Conservation (phyloP, 2,888 invertebrate species). For the Pachycephus smyrnensis region DNA sequence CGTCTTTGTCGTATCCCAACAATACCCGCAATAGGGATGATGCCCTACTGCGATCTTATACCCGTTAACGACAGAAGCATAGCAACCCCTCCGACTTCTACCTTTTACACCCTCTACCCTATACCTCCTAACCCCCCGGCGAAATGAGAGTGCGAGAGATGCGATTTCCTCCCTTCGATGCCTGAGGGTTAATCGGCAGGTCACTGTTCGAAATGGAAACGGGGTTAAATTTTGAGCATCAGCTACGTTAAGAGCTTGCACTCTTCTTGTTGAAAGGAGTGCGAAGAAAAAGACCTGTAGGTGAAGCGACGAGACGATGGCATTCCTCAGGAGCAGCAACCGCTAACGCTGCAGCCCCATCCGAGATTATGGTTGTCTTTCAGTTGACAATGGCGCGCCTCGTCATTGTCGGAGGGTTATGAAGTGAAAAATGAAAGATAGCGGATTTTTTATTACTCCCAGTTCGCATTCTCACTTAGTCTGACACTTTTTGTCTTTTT, state of each 20-base stretch:
- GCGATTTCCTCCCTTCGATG: background rate
- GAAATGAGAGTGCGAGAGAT: background rate
- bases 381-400: slow-evolving; percentile 29
- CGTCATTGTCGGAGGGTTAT: slow-evolving; percentile 60
- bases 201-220: background rate
- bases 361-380: background rate
- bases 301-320: background rate
- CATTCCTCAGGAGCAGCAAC: background rate
- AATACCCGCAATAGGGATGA: slow-evolving; percentile 33
- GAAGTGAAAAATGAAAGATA: slow-evolving; percentile 64
- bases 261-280: background rate
- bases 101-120: background rate
- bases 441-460: slow-evolving; percentile 28
- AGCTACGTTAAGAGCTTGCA: background rate
- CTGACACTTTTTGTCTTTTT: background rate
- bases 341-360: background rate
- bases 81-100: background rate
- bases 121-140: background rate
- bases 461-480: background rate
- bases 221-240: background rate
- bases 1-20: slow-evolving; percentile 46
- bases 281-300: background rate
- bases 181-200: background rate
- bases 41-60: background rate
- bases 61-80: background rate